These are phyloP conservation scores for Dicycla oo DNA, from an alignment of 2,888 invertebrate species.

Conservation along the genomic window DNA sequence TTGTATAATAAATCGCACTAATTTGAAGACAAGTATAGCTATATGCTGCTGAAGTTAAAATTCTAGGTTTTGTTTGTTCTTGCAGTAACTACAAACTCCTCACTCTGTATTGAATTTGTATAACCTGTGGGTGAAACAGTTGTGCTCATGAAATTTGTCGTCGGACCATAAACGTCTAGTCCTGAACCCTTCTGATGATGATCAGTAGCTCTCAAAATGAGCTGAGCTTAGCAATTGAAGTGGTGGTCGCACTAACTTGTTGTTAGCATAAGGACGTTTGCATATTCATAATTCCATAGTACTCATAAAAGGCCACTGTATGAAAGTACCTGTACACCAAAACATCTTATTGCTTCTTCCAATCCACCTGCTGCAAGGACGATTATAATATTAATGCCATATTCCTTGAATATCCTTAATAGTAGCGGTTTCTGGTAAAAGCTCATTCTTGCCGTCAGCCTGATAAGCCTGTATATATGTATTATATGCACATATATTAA, in stretches of 20 bases:
- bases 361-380: slow-evolving; percentile 33
- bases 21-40: neutral
- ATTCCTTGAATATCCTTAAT: slow-evolving; percentile 25
- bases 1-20: slow-evolving; percentile 14
- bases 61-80: neutral
- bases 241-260: neutral
- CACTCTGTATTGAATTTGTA: neutral
- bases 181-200: neutral
- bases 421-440: slow-evolving; percentile 45
- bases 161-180: neutral
- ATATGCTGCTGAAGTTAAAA: neutral
- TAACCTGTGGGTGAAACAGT: neutral
- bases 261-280: neutral
- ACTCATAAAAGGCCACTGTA: neutral
- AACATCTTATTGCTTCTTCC: slow-evolving; percentile 6
- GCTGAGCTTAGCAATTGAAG: neutral
- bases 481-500: slow-evolving; percentile 56
- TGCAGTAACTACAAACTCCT: no score
- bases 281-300: slow-evolving; percentile 13
- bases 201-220: neutral
- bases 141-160: neutral
- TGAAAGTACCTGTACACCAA: neutral
- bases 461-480: slow-evolving; percentile 45
- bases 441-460: neutral
- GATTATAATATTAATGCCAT: slow-evolving; percentile 21